phyloP scores from a whole-genome alignment of 2,113 vertebrate genomes.

The Accipiter virgatus region DNA sequence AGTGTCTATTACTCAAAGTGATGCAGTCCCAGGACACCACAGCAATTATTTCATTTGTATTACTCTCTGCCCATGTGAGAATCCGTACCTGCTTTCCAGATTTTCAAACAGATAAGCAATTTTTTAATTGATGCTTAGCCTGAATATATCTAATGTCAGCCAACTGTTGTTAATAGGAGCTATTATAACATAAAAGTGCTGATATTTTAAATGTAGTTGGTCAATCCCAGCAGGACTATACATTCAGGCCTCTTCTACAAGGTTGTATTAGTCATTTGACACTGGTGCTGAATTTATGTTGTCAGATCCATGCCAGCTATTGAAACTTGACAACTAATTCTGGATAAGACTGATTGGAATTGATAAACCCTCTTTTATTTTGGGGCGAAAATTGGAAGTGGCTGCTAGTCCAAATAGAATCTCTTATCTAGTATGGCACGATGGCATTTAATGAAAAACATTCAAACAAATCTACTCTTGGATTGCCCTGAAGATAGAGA shows the following conservation, averaged over 20 bases:
- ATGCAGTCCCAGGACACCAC: constrained; percentile 57
- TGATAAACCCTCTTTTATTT: constrained; percentile 77
- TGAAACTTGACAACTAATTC: constrained; percentile 82
- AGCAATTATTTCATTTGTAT: constrained; percentile 68
- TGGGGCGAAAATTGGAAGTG: constrained; percentile 71
- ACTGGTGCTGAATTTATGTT: constrained; percentile 64
- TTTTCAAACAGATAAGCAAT: constrained; percentile 69
- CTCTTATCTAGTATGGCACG: constrained; percentile 74
- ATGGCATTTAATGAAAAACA: constrained; percentile 78
- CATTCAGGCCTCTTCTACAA: constrained; percentile 19
- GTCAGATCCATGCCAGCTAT: constrained; percentile 75
- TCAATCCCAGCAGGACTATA: constrained; percentile 50
- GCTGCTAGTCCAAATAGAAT: constrained; percentile 79
- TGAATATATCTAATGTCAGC: constrained; percentile 70
- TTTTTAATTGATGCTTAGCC: constrained; percentile 73
- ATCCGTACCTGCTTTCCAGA: constrained; percentile 57
- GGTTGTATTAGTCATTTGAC: constrained; percentile 68
- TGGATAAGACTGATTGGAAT: constrained; percentile 79
- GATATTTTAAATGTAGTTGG: constrained; percentile 66
- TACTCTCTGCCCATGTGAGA: constrained; percentile 41
- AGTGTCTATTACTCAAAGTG: constrained; percentile 59
- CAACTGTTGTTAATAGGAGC: constrained; percentile 73
- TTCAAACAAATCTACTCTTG: constrained; percentile 67
- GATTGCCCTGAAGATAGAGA: constrained; percentile 70
- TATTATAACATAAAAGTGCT: constrained; percentile 69